Conservation (phyloP, 2,113 vertebrate genomes). For the Psittacula cyanocephala region DNA sequence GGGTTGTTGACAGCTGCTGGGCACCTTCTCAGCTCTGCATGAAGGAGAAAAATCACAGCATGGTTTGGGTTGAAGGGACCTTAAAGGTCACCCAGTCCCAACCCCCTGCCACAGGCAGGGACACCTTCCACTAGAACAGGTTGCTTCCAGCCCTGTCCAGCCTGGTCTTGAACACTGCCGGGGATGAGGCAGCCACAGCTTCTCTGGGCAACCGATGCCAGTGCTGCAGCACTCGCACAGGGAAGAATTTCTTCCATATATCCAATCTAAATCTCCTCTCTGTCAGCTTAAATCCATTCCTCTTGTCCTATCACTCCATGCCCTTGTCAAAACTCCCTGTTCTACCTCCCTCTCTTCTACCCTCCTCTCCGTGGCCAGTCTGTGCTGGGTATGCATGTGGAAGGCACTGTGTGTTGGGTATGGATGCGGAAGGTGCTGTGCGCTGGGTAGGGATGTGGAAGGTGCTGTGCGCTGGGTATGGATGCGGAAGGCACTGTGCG, state of each 20-base stretch:
- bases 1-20: not conserved
- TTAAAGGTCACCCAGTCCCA: not conserved
- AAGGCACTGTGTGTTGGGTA: too few relatives aligned
- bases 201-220: not conserved
- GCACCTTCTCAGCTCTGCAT: not conserved
- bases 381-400: too few relatives aligned
- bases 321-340: not conserved
- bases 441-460: too few relatives aligned
- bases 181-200: not conserved
- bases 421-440: too few relatives aligned
- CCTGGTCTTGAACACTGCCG: not conserved
- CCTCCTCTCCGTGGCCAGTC: not conserved
- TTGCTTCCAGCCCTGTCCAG: not conserved
- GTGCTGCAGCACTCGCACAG: not conserved
- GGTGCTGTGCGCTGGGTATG: too few relatives aligned
- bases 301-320: not conserved
- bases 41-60: not conserved
- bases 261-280: not conserved
- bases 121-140: not conserved
- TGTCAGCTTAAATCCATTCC: not conserved
- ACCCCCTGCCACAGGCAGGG: not conserved
- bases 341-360: not conserved
- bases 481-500: too few relatives aligned
- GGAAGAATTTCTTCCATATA: not conserved
- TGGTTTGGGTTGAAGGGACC: not conserved